Evolutionary conservation across 2,113 vertebrate species (phyloP).

Genomic region (Cercopithecus mona): DNA sequence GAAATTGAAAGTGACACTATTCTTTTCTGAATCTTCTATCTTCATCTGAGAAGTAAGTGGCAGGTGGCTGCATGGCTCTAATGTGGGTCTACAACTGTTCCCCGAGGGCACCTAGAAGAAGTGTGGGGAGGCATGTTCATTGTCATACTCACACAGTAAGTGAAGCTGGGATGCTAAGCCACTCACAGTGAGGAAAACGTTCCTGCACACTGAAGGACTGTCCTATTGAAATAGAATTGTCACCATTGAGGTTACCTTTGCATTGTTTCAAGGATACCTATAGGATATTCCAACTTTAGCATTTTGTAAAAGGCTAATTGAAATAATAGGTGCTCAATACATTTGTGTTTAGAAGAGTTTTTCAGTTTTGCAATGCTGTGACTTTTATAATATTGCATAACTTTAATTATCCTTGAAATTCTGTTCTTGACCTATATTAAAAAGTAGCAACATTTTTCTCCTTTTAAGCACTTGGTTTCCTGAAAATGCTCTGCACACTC

Average conservation of each 20-base stretch:
- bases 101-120: accelerated
- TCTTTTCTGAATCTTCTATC: not conserved
- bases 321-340: not conserved
- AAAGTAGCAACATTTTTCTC: not conserved
- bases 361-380: not conserved
- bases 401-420: constrained; percentile 32
- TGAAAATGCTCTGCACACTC: not conserved
- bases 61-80: too few species aligned
- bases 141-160: not conserved
- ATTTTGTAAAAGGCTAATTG: not conserved
- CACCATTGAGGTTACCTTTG: not conserved
- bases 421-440: not conserved
- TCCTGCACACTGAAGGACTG: not conserved
- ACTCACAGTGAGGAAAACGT: not conserved
- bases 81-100: not conserved
- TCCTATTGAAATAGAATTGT: too few species aligned
- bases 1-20: not conserved
- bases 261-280: not conserved
- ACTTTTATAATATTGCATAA: not conserved
- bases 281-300: not conserved
- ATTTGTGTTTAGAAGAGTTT: not conserved
- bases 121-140: not conserved
- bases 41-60: not conserved
- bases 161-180: not conserved
- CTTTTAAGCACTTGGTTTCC: not conserved